Evolutionary conservation across 2,888 invertebrate species (phyloP).

Genomic region (Reticulitermes lucifugus): DNA sequence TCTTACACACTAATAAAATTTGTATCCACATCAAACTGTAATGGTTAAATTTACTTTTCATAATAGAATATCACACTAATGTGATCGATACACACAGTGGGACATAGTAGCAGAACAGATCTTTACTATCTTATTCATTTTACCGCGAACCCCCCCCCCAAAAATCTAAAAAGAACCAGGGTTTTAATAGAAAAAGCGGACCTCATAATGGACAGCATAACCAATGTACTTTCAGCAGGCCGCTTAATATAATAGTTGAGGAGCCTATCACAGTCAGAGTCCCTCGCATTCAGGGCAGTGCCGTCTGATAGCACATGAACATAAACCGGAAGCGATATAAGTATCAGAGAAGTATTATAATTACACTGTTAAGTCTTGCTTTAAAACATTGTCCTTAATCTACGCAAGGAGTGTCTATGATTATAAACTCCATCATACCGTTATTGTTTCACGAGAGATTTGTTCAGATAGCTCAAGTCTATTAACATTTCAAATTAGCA

Average conservation of each 20-base stretch:
- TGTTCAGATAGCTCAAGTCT: not conserved
- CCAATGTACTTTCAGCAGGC: too few relatives aligned
- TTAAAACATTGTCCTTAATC: not conserved
- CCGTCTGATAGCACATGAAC: not conserved
- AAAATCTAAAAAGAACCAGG: too few relatives aligned
- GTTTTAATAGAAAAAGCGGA: too few relatives aligned
- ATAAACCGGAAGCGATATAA: not conserved
- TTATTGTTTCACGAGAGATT: not conserved
- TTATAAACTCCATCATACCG: not conserved
- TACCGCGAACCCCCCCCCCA: too few relatives aligned
- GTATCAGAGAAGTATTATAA: not conserved
- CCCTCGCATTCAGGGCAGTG: not conserved
- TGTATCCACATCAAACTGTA: too few relatives aligned
- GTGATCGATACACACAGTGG: too few relatives aligned
- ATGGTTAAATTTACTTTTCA: too few relatives aligned
- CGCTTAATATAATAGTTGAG: not conserved
- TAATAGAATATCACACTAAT: too few relatives aligned
- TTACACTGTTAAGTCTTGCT: constrained; percentile 6
- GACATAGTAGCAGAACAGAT: too few relatives aligned
- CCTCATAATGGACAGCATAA: too few relatives aligned
- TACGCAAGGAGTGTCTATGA: not conserved
- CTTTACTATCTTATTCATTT: too few relatives aligned
- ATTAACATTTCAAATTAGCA: constrained; percentile 13
- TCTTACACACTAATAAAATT: too few relatives aligned
- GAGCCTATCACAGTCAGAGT: not conserved